Conservation (phyloP, 2,797 vertebrate genomes). For the Crenichthys baileyi region DNA sequence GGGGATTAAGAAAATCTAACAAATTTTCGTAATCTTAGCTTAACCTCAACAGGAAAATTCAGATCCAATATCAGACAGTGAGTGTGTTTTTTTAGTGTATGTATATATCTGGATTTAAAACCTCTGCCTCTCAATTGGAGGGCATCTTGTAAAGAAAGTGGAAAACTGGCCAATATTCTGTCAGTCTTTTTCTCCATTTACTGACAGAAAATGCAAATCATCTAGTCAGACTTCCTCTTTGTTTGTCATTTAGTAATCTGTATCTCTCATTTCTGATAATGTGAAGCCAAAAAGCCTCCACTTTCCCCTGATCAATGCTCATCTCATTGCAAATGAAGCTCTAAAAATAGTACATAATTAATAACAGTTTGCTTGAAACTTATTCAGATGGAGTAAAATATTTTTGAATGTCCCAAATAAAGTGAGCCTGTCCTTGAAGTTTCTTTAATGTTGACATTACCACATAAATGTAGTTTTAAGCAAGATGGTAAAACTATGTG, state of each 20-base stretch:
- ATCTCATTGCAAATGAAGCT: background rate
- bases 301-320: background rate
- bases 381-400: background rate
- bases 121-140: background rate
- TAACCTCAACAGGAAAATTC: background rate
- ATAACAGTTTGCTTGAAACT: background rate
- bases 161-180: constrained; percentile 2
- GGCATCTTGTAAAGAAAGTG: background rate
- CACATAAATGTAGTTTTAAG: background rate
- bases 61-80: background rate
- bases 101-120: background rate
- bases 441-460: background rate
- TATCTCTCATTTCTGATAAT: background rate
- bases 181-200: constrained; percentile 9
- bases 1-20: background rate
- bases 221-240: constrained; percentile 12
- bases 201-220: constrained; percentile 15
- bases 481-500: background rate
- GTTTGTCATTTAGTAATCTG: background rate
- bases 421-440: background rate
- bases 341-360: background rate
- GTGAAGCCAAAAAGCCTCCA: background rate
- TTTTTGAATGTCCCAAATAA: background rate
- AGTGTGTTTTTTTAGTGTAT: too few relatives aligned
- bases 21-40: background rate